Percentiles rank a stretch among this genome's conserved stretches.
phyloP scores from a whole-genome alignment of 2,797 vertebrate genomes.

The Chrosomus eos region DNA sequence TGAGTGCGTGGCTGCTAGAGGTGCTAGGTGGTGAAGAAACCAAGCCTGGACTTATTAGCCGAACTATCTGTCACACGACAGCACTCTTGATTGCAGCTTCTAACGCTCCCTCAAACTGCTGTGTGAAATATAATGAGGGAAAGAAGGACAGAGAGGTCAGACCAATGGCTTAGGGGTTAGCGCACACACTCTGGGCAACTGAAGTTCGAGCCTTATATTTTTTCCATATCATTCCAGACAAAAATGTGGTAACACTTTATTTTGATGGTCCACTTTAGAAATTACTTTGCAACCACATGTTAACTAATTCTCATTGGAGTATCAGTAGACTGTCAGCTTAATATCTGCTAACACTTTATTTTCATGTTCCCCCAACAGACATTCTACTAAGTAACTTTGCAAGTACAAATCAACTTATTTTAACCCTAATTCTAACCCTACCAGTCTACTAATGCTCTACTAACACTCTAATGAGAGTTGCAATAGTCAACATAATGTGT shows the following conservation, averaged over 20 bases:
- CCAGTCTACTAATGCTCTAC: no score
- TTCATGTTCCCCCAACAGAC: no score
- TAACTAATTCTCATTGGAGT: no score
- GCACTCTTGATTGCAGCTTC: constrained; percentile 54
- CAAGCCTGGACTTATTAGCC: constrained; percentile 58
- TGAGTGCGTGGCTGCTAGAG: constrained; percentile 50
- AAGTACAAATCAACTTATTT: no score
- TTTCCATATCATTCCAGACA: not conserved
- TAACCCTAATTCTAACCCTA: no score
- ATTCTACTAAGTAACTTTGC: no score
- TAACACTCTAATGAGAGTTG: no score
- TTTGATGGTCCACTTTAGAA: not conserved
- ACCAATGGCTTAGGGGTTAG: not conserved
- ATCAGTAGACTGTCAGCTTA: no score
- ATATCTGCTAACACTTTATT: no score
- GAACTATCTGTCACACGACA: constrained; percentile 60
- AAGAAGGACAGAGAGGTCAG: constrained; percentile 2
- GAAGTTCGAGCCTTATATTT: not conserved
- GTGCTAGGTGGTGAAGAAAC: constrained; percentile 47
- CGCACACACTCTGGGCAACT: not conserved
- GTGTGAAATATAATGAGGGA: constrained; percentile 21
- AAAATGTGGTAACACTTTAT: not conserved
- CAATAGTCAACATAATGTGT: no score
- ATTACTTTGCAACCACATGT: no score
- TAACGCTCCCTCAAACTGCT: constrained; percentile 19